Evolutionary conservation across 2,888 invertebrate genomes (phyloP).

Genomic region (Globia sparganii): DNA sequence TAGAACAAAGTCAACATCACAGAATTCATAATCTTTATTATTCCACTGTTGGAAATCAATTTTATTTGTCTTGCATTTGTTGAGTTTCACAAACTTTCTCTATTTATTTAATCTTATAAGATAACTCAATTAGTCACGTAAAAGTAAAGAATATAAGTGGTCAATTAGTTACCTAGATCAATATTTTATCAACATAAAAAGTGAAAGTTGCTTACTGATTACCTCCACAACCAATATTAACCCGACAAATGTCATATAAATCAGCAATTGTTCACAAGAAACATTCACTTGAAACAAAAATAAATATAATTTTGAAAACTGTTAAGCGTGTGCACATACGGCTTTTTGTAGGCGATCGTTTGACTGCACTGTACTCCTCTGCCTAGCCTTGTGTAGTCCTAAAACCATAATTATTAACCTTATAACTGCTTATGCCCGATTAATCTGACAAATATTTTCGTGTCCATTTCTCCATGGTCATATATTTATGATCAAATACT

Average conservation of each 20-base stretch:
- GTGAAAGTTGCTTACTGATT: slow-evolving; percentile 26
- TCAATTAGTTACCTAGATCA: slow-evolving; percentile 37
- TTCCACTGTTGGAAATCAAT: neutral
- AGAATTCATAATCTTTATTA: neutral
- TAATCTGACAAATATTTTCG: no score
- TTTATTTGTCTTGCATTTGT: slow-evolving; percentile 9
- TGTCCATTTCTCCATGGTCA: no score
- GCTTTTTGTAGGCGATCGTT: neutral
- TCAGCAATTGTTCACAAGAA: neutral
- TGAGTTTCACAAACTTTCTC: slow-evolving; percentile 12
- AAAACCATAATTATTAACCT: no score
- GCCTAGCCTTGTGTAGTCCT: neutral
- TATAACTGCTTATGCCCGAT: no score
- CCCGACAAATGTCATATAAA: neutral
- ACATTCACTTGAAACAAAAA: neutral
- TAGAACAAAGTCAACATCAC: neutral
- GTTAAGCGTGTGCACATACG: no score
- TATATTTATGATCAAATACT: no score
- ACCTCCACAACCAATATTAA: neutral
- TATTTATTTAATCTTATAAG: slow-evolving; percentile 13
- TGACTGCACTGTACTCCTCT: neutral
- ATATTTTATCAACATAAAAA: slow-evolving; percentile 12
- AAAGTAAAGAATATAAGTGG: slow-evolving; percentile 14
- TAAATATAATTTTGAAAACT: neutral
- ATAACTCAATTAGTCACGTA: slow-evolving; percentile 32